Evolutionary conservation across 2,797 vertebrate genomes (phyloP), one percentile per base, ranked within the genome.

Genomic region (Pseudochromis fuscus): DNA sequence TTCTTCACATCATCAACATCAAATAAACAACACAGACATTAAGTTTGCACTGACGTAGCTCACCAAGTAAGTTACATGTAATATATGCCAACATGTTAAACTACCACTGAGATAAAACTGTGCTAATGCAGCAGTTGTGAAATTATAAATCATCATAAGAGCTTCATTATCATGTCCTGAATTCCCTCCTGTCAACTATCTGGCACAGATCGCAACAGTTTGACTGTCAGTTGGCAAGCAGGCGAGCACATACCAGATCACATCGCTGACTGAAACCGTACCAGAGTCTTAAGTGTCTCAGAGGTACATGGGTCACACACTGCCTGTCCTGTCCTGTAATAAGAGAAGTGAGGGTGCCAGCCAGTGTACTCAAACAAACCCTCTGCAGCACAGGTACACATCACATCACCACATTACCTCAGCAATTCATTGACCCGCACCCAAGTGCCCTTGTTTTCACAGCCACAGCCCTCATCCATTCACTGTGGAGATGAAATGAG

Each of bases 241-340:
- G 38, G 37, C 24, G 15, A 75, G 62, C 44, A 28, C 46, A 24
- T 81, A n/a, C 51, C 77, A 25, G 68, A 77, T 84, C 79, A 73
- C 77, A 71, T 91, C 88, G 84, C 77, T 37, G 12, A 3, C 71
- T 91, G 92, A 91, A 91, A 93, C 85, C 3, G 19, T 82, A 90
- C 48, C 87, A 83, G 72, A 81, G 88, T 87, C 79, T 88, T 77
- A 78, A 70, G 85, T 88, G 79, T 88, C 87, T 69, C 61, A 5
- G 27, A 69, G 84, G 79, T 73, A 65, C 81, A 72, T 7, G 52
- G 86, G 86, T 90, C 89, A 88, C 81, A 81, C 79, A 13, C 35
- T 4, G 68, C 68, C 81, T 58, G 80, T 68, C 70, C 87, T 71
- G 77, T 67, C 69, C 73, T 81, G 88, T 87, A 90, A 92, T 38